phyloP scores from a whole-genome alignment of 2,113 vertebrate genomes.

The Ovis aries region DNA sequence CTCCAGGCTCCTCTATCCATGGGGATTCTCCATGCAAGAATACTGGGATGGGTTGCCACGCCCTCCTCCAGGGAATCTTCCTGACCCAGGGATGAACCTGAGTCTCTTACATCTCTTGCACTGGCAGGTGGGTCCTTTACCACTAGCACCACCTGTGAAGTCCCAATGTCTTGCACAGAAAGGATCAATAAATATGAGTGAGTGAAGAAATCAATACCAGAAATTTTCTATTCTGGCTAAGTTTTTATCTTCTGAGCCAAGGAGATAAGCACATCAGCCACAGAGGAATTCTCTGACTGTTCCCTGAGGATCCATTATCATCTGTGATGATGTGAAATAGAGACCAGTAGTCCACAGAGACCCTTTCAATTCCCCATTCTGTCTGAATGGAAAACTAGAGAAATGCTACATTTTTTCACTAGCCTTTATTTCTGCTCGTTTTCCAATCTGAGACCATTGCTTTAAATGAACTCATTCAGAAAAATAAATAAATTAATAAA shows the following conservation, averaged over 20 bases:
- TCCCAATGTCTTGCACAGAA: background rate
- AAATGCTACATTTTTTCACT: constrained; percentile 16
- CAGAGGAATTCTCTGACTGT: background rate
- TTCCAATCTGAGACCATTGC: constrained; percentile 21
- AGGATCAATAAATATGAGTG: background rate
- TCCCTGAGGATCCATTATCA: constrained; percentile 50
- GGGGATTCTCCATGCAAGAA: background rate
- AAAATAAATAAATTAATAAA: background rate
- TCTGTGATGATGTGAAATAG: constrained; percentile 60
- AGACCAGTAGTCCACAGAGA: constrained; percentile 31
- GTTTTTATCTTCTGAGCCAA: background rate
- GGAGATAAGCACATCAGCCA: background rate
- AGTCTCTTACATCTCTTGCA: background rate
- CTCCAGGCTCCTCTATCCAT: background rate
- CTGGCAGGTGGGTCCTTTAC: background rate
- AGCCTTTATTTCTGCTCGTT: constrained; percentile 5
- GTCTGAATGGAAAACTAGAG: constrained; percentile 22
- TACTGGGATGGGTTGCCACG: background rate
- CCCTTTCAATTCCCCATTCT: constrained; percentile 50
- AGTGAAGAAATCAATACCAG: background rate
- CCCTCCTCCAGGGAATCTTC: background rate
- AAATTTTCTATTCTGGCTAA: background rate
- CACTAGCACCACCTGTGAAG: background rate
- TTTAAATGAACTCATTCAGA: constrained; percentile 21
- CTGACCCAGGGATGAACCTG: background rate